Conservation (phyloP, 2,888 invertebrate genomes). For the Ichneumoninae sp. region DNA sequence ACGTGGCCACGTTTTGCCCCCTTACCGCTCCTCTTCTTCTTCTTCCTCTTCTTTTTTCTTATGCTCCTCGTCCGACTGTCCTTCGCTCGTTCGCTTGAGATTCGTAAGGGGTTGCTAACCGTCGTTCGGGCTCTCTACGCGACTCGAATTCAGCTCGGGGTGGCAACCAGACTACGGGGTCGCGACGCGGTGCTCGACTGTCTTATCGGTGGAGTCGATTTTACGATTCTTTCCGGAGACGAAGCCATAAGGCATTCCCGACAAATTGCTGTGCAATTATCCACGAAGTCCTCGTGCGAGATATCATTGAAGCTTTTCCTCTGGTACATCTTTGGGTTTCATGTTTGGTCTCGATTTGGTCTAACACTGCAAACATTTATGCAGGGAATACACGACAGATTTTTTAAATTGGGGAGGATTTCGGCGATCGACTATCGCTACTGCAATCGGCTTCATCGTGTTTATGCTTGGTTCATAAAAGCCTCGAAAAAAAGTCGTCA, state of each 20-base stretch:
- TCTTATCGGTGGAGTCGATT: slow-evolving; percentile 33
- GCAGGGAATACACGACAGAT: too few species aligned
- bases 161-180: slow-evolving; percentile 8
- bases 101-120: slow-evolving; percentile 22
- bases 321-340: too few species aligned
- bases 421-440: too few species aligned
- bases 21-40: slow-evolving; percentile 40
- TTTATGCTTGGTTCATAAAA: too few species aligned
- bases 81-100: neutral
- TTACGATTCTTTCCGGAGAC: slow-evolving; percentile 31
- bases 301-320: neutral
- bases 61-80: slow-evolving; percentile 31
- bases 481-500: too few species aligned
- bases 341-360: too few species aligned
- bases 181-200: neutral
- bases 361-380: too few species aligned
- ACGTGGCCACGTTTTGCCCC: slow-evolving; percentile 50
- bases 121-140: slow-evolving; percentile 31
- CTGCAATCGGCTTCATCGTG: too few species aligned
- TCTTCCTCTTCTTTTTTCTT: slow-evolving; percentile 35
- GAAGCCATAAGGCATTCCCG: neutral
- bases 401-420: too few species aligned
- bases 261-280: slow-evolving; percentile 19
- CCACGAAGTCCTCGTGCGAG: neutral
- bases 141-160: slow-evolving; percentile 41